These are phyloP conservation scores for Scrobipalpa atriplicella DNA, from an alignment of 2,888 invertebrate species.

Conservation along the genomic window DNA sequence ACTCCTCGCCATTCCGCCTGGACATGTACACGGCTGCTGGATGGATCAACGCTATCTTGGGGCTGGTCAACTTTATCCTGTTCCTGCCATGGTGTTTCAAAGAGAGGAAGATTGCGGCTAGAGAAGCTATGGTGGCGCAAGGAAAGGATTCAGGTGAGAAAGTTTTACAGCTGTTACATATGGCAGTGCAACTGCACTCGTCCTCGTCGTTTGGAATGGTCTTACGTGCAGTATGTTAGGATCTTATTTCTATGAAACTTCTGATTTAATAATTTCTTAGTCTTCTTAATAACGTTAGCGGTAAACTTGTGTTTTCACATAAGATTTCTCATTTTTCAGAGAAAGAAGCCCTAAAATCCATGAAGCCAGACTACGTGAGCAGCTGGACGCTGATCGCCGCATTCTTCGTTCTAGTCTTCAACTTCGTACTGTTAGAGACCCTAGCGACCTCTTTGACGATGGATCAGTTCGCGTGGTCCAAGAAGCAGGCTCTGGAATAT, in stretches of 20 bases:
- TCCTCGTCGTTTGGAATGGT: too few relatives aligned
- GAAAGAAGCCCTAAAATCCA: slow-evolving; percentile 86
- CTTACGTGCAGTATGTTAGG: too few relatives aligned
- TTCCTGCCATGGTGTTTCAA: slow-evolving; percentile 90
- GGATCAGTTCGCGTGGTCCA: slow-evolving; percentile 95
- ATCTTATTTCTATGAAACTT: too few relatives aligned
- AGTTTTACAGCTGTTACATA: background rate
- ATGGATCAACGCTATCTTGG: slow-evolving; percentile 91
- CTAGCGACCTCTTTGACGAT: slow-evolving; percentile 92
- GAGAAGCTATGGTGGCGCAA: slow-evolving; percentile 89
- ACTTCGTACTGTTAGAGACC: slow-evolving; percentile 94
- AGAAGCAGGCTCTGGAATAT: slow-evolving; percentile 88
- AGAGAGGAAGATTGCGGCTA: slow-evolving; percentile 89
- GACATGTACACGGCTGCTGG: slow-evolving; percentile 95
- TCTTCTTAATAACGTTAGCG: background rate
- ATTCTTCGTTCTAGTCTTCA: slow-evolving; percentile 93
- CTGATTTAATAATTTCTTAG: background rate
- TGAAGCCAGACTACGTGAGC: slow-evolving; percentile 88
- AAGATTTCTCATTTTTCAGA: slow-evolving; percentile 65
- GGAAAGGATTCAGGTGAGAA: slow-evolving; percentile 84
- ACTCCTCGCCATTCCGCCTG: slow-evolving; percentile 83
- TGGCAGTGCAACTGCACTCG: too few relatives aligned
- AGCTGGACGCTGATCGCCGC: slow-evolving; percentile 90
- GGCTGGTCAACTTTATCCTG: slow-evolving; percentile 86
- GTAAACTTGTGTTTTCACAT: too few relatives aligned